Evolutionary conservation across 2,113 vertebrate genomes (phyloP).

Genomic region (Gavialis gangeticus): DNA sequence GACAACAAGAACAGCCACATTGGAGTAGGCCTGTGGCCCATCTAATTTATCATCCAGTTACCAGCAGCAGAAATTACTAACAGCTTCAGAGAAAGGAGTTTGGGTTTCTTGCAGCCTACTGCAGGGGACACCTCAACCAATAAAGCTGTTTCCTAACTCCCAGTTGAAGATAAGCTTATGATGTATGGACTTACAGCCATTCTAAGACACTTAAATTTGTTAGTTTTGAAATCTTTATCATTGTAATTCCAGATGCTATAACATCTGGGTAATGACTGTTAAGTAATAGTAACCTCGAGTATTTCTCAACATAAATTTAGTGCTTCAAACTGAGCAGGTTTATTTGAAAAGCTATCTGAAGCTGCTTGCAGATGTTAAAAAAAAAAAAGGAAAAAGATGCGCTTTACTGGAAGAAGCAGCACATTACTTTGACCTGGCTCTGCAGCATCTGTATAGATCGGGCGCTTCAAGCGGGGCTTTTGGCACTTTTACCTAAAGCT

Average conservation of each 20-base stretch:
- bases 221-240: not conserved
- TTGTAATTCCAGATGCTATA: not conserved
- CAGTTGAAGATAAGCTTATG: not conserved
- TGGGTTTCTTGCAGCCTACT: not conserved
- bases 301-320: not conserved
- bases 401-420: not conserved
- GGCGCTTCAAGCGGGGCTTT: too few species aligned
- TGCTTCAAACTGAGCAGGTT: not conserved
- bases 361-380: not conserved
- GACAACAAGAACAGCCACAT: not conserved
- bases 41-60: not conserved
- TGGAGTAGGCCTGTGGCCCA: not conserved
- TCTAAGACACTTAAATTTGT: not conserved
- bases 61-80: constrained; percentile 14
- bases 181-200: not conserved
- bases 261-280: not conserved
- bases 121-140: not conserved
- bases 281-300: not conserved
- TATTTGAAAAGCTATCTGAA: not conserved
- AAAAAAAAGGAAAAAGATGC: not conserved
- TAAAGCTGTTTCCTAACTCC: not conserved
- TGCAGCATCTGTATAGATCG: too few species aligned
- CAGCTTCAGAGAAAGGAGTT: constrained; percentile 7
- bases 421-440: too few species aligned
- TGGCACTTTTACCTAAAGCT: too few species aligned